Conservation (phyloP, 2,797 vertebrate species). For the Merluccius polli region DNA sequence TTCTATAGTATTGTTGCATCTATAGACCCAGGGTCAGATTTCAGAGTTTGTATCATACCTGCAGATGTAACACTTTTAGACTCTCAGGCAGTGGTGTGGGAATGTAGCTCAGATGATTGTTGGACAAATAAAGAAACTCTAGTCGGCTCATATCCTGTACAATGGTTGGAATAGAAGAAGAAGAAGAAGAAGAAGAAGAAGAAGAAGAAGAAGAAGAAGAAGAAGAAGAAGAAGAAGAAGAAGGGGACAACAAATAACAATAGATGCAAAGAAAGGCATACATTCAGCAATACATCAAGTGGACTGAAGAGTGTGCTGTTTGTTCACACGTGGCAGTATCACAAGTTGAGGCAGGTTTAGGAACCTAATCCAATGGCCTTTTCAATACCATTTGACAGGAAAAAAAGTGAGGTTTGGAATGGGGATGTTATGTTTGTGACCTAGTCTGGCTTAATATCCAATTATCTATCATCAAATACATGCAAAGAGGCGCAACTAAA, state of each 20-base stretch:
- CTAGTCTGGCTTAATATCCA: too few species aligned
- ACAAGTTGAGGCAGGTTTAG: background rate
- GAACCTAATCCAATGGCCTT: background rate
- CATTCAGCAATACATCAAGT: background rate
- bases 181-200: conserved; percentile 1
- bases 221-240: background rate
- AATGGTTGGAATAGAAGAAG: background rate
- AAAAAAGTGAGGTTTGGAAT: background rate
- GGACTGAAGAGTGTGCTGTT: conserved; percentile 14
- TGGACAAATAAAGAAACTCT: conserved; percentile 78
- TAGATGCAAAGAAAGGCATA: background rate
- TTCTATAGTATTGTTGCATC: background rate
- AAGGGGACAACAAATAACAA: background rate
- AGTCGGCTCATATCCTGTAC: conserved; percentile 75
- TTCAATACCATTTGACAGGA: background rate
- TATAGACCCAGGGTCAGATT: background rate
- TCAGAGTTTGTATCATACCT: conserved; percentile 59
- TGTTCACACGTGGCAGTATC: conserved; percentile 1
- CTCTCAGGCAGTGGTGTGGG: conserved; percentile 71
- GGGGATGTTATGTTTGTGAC: too few species aligned
- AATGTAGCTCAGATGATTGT: conserved; percentile 76
- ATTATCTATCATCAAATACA: background rate
- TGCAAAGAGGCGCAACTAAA: background rate
- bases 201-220: background rate
- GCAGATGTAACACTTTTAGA: conserved; percentile 77